These are phyloP conservation scores for Linyphia triangularis DNA, from an alignment of 2,888 invertebrate genomes.

Conservation along the genomic window DNA sequence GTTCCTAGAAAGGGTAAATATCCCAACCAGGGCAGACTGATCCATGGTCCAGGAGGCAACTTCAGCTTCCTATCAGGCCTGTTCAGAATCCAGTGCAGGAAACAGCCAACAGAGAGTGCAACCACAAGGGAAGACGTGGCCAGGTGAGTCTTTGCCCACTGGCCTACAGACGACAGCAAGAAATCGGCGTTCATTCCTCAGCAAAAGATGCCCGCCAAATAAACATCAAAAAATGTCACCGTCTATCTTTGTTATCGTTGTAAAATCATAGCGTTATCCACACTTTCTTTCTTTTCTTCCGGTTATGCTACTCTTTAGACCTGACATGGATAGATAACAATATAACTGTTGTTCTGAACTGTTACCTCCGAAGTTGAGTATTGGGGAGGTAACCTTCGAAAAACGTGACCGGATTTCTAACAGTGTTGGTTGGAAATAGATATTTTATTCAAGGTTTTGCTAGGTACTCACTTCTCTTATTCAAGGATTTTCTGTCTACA, in stretches of 20 bases:
- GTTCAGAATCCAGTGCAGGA: constrained; percentile 61
- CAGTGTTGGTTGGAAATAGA: background rate
- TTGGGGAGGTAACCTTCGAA: background rate
- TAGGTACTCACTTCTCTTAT: background rate
- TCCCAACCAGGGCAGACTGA: constrained; percentile 56
- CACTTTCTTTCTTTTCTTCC: too few species aligned
- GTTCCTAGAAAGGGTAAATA: constrained; percentile 68
- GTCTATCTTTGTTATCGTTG: too few species aligned
- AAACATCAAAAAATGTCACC: too few species aligned
- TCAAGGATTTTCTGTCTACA: background rate
- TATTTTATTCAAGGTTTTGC: background rate
- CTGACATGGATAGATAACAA: too few species aligned
- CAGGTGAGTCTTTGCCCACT: constrained; percentile 68
- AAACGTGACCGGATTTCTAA: background rate
- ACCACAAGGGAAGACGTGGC: constrained; percentile 64
- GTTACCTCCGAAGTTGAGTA: background rate
- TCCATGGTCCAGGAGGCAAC: constrained; percentile 67
- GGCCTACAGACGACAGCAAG: constrained; percentile 15
- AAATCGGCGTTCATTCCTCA: constrained; percentile 26
- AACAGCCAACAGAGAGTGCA: constrained; percentile 55
- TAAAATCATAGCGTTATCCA: too few species aligned
- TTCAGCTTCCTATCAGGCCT: constrained; percentile 4
- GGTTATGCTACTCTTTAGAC: too few species aligned
- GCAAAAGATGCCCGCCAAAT: background rate
- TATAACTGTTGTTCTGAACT: background rate